These are phyloP conservation scores for Dromococcyx pavoninus DNA, from an alignment of 2,797 vertebrate species.

Conservation along the genomic window DNA sequence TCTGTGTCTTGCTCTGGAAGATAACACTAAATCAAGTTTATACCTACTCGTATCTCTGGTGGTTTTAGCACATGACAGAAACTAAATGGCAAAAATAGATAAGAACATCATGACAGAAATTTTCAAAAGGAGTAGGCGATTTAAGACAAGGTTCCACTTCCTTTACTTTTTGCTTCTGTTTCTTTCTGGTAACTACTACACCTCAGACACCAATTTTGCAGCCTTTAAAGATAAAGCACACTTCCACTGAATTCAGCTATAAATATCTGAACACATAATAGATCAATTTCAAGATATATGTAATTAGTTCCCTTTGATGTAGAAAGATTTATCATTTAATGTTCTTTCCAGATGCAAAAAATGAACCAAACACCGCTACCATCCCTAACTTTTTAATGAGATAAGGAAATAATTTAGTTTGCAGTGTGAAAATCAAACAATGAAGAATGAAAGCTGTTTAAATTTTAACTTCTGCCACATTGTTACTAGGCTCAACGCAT, in stretches of 20 bases:
- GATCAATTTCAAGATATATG: constrained; percentile 2
- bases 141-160: background rate
- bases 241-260: background rate
- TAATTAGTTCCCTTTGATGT: constrained; percentile 24
- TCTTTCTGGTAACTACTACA: background rate
- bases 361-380: background rate
- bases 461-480: constrained; percentile 61
- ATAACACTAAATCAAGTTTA: background rate
- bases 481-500: constrained; percentile 49
- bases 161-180: background rate
- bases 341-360: constrained; percentile 17
- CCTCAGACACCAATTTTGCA: background rate
- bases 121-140: background rate
- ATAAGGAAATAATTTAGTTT: constrained; percentile 39
- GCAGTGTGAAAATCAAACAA: constrained; percentile 59
- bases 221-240: background rate
- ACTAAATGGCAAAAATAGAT: background rate
- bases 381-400: background rate
- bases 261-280: background rate
- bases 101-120: background rate
- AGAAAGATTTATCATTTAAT: constrained; percentile 8
- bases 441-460: constrained; percentile 54
- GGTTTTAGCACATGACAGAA: background rate
- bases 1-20: background rate
- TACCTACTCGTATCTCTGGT: background rate